phyloP scores from a whole-genome alignment of 1,140 invertebrate genomes.

The Littorina saxatilis region DNA sequence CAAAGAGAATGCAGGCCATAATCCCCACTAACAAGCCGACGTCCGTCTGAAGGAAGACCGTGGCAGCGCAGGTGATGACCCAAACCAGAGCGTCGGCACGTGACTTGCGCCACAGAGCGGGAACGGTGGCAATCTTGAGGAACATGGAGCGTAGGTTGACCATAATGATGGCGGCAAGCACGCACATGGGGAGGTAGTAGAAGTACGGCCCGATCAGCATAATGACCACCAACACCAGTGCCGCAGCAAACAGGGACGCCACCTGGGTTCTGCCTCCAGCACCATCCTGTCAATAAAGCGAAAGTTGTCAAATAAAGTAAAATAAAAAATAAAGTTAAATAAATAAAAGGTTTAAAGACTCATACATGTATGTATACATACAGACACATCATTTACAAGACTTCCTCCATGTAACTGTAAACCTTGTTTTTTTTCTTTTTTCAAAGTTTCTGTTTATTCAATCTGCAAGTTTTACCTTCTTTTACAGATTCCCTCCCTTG shows the following conservation, averaged over 20 bases:
- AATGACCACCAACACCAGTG: slow-evolving; percentile 60
- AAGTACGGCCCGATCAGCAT: slow-evolving; percentile 61
- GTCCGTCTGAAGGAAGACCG: slow-evolving; percentile 90
- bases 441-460: too few species aligned
- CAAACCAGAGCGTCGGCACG: slow-evolving; percentile 81
- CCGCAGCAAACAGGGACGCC: slow-evolving; percentile 56
- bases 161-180: slow-evolving; percentile 76
- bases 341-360: too few species aligned
- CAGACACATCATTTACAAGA: too few species aligned
- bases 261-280: slow-evolving; percentile 62
- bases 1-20: slow-evolving; percentile 81
- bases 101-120: slow-evolving; percentile 72
- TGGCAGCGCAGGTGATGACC: slow-evolving; percentile 86
- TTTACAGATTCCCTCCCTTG: too few species aligned
- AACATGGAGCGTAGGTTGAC: slow-evolving; percentile 77
- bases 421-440: too few species aligned
- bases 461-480: too few species aligned
- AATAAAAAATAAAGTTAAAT: too few species aligned
- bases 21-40: slow-evolving; percentile 85
- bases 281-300: slow-evolving; percentile 39
- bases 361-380: too few species aligned
- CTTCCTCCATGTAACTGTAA: too few species aligned
- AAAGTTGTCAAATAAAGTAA: not conserved
- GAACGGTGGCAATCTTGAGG: slow-evolving; percentile 68
- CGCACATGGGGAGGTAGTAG: slow-evolving; percentile 61